phyloP scores from a whole-genome alignment of 1,140 invertebrate species.

The Parapsyche elsis region DNA sequence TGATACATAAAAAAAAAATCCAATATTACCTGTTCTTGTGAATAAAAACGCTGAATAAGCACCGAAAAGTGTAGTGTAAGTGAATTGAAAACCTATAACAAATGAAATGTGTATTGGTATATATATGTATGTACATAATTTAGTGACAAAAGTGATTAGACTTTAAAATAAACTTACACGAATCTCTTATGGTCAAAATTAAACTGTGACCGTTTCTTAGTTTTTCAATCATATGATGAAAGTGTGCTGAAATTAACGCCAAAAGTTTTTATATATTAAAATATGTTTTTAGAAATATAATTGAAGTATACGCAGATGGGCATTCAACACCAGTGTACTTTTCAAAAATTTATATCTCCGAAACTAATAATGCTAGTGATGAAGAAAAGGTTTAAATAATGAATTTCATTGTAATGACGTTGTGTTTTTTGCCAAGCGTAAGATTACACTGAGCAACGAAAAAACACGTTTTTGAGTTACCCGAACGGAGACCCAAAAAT shows the following conservation, averaged over 20 bases:
- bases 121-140: conserved; percentile 24
- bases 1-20: neutral
- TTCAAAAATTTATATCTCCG: too few relatives aligned
- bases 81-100: conserved; percentile 87
- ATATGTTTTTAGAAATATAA: neutral
- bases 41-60: conserved; percentile 93
- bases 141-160: too few relatives aligned
- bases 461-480: too few relatives aligned
- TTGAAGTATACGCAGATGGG: neutral
- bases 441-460: too few relatives aligned
- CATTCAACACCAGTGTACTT: too few relatives aligned
- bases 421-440: too few relatives aligned
- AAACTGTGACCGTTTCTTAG: conserved; percentile 76
- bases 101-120: conserved; percentile 47
- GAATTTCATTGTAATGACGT: too few relatives aligned
- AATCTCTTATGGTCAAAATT: conserved; percentile 75
- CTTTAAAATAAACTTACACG: conserved; percentile 68
- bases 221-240: conserved; percentile 90
- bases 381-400: too few relatives aligned
- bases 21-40: conserved; percentile 72
- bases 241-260: conserved; percentile 78
- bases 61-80: conserved; percentile 93
- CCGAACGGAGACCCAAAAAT: too few relatives aligned
- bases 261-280: neutral
- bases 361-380: too few relatives aligned